Evolutionary conservation across 2,888 invertebrate species (phyloP).

Genomic region (Xestobium rufovillosum): DNA sequence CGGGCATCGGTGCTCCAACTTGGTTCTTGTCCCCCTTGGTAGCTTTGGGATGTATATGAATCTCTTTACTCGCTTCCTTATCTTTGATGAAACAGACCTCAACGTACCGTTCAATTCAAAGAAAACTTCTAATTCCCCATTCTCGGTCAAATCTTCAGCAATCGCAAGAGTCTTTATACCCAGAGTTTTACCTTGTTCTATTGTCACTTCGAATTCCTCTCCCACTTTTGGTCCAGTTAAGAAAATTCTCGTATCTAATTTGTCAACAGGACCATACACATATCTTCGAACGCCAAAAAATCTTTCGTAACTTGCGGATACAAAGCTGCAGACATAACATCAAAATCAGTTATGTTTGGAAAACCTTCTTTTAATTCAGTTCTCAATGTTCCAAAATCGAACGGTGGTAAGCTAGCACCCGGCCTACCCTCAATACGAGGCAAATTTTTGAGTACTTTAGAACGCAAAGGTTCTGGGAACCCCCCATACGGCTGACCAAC

Average conservation of each 20-base stretch:
- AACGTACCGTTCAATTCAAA: constrained; percentile 98
- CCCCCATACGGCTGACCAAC: constrained; percentile 95
- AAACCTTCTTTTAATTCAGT: constrained; percentile 69
- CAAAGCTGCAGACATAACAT: constrained; percentile 94
- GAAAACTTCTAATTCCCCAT: constrained; percentile 95
- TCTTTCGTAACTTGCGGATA: constrained; percentile 93
- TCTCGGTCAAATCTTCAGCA: constrained; percentile 82
- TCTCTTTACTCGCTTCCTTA: constrained; percentile 84
- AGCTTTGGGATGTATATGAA: constrained; percentile 94
- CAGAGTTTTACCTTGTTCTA: constrained; percentile 93
- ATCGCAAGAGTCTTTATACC: constrained; percentile 91
- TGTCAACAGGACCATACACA: constrained; percentile 93
- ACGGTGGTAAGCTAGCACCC: constrained; percentile 70
- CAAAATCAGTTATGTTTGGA: constrained; percentile 65
- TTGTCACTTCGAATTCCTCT: constrained; percentile 74
- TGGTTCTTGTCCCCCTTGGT: constrained; percentile 80
- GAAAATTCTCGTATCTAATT: constrained; percentile 91
- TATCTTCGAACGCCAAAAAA: constrained; percentile 76
- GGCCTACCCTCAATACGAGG: constrained; percentile 85
- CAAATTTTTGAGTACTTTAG: constrained; percentile 75
- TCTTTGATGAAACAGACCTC: constrained; percentile 93
- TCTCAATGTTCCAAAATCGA: constrained; percentile 80
- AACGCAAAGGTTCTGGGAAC: constrained; percentile 95
- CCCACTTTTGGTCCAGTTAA: constrained; percentile 89
- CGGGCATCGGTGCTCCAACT: constrained; percentile 99